Evolutionary conservation across 2,888 invertebrate species (phyloP).

Genomic region (Leptarthrus brevirostris): DNA sequence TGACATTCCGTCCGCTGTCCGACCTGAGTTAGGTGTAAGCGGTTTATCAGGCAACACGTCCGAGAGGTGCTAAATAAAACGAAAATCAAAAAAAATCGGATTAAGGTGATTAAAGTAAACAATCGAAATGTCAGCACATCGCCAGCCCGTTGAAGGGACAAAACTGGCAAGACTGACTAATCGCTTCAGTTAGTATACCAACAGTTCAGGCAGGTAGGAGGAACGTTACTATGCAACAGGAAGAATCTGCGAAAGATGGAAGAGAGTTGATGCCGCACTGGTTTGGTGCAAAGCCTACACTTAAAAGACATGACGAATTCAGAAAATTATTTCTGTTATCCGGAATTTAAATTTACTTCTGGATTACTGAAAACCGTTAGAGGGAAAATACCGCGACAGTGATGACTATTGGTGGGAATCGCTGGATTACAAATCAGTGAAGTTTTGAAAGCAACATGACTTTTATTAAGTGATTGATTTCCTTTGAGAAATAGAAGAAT

Average conservation of each 20-base stretch:
- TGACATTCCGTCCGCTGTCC: conserved; percentile 10
- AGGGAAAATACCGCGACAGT: background rate
- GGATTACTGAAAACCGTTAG: background rate
- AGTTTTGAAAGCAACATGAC: background rate
- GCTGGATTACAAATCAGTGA: background rate
- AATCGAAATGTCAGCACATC: conserved; percentile 38
- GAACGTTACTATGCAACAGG: background rate
- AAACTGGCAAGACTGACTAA: background rate
- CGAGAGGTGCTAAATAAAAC: conserved; percentile 32
- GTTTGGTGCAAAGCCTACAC: background rate
- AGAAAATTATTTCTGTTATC: background rate
- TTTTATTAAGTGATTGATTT: background rate
- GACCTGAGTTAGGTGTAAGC: conserved; percentile 9
- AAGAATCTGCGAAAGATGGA: background rate
- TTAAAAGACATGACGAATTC: conserved; percentile 18
- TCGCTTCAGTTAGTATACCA: conserved; percentile 14
- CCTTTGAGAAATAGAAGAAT: conserved; percentile 2
- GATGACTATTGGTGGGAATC: background rate
- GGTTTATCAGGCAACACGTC: conserved; percentile 37
- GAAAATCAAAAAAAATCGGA: conserved; percentile 35
- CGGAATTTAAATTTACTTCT: background rate
- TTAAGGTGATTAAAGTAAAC: conserved; percentile 39
- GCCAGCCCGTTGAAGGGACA: conserved; percentile 11
- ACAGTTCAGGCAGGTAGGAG: conserved; percentile 1
- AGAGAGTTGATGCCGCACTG: background rate